Conservation (phyloP, 1,140 invertebrate genomes). For the Papilio xuthus region DNA sequence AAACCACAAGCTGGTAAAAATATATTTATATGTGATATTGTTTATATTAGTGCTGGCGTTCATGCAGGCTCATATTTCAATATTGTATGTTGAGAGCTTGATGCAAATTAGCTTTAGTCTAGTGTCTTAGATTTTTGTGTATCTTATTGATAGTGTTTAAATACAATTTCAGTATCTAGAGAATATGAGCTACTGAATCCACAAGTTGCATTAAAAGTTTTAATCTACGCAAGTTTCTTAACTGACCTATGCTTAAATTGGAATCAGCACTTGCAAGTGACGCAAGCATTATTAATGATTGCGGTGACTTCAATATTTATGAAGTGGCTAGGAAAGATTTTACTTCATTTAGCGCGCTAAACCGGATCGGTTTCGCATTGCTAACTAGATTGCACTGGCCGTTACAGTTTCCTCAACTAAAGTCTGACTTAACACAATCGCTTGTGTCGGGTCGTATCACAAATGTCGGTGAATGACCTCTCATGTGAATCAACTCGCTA, state of each 20-base stretch:
- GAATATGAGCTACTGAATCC: too few species aligned
- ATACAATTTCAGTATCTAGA: too few species aligned
- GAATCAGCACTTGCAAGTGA: background rate
- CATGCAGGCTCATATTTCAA: background rate
- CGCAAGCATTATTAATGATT: background rate
- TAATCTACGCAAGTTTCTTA: background rate
- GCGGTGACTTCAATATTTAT: background rate
- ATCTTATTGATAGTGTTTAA: too few species aligned
- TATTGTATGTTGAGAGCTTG: background rate
- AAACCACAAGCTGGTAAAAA: background rate
- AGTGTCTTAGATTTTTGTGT: background rate
- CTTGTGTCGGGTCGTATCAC: background rate
- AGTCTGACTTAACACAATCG: background rate
- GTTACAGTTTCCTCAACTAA: constrained; percentile 2
- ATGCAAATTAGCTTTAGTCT: background rate
- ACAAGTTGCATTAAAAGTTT: background rate
- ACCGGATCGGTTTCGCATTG: background rate
- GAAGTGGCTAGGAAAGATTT: background rate
- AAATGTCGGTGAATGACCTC: constrained; percentile 15
- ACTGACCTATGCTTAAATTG: background rate
- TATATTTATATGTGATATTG: background rate
- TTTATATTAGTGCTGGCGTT: background rate
- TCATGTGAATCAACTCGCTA: background rate
- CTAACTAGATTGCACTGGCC: background rate
- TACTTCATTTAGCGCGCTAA: background rate